Percentiles rank a stretch among this genome's conserved stretches.
phyloP scores from a whole-genome alignment of 2,888 invertebrate species.

The Petrolisthes cinctipes region DNA sequence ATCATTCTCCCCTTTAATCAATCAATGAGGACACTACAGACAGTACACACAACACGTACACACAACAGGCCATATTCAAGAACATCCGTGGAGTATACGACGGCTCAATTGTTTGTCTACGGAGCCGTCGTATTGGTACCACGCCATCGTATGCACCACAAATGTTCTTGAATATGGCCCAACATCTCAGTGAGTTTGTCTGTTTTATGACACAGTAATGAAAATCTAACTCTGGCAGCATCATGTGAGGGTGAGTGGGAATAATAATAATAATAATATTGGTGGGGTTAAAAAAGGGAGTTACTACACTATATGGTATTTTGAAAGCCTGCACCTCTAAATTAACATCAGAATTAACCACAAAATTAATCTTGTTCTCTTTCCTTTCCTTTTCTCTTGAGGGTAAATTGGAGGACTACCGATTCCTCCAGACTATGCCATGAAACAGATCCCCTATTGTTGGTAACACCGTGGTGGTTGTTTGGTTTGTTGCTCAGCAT shows the following conservation, averaged over 20 bases:
- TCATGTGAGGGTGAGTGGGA: neutral
- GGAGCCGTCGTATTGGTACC: too few species aligned
- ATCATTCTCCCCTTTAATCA: too few species aligned
- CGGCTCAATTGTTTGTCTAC: too few species aligned
- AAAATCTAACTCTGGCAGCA: neutral
- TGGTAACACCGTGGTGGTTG: neutral
- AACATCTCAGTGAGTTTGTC: neutral
- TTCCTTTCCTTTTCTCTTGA: neutral
- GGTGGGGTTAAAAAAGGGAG: slow-evolving; percentile 33
- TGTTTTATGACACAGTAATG: neutral
- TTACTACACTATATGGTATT: slow-evolving; percentile 49
- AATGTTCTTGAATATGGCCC: too few species aligned
- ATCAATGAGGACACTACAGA: too few species aligned
- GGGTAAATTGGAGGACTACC: neutral
- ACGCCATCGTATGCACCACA: too few species aligned
- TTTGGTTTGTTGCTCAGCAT: neutral
- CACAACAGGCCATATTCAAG: too few species aligned
- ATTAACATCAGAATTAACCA: neutral
- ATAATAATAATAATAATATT: slow-evolving; percentile 3
- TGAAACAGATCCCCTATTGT: too few species aligned
- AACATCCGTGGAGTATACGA: too few species aligned
- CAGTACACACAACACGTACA: too few species aligned
- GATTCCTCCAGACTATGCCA: too few species aligned
- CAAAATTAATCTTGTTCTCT: neutral
- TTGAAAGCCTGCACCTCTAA: slow-evolving; percentile 39